Evolutionary conservation across 2,113 vertebrate genomes (phyloP), one percentile per base, ranked within the genome.

Genomic region (Nibea coibor): DNA sequence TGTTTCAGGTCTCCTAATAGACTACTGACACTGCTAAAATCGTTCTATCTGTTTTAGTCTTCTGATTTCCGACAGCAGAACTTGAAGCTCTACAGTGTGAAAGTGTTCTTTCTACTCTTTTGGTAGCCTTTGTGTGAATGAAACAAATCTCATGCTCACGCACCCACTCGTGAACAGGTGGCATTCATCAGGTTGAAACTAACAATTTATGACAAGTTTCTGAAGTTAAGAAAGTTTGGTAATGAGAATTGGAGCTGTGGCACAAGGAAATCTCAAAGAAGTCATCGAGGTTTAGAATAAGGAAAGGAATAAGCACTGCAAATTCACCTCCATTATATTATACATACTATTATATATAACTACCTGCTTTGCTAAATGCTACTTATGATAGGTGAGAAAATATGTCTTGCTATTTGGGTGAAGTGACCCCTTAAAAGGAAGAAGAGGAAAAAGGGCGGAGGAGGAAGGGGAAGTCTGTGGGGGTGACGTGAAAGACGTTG

Each of bases 391-490:
- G 50, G 43, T 59, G 20, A 57, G 12, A 43, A 61, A 56, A 63
- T 45, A 35, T 48, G 22, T 78, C 70, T 74, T 53, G 77, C 47
- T 24, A 68, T 68, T 45, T 66, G 54, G 51, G 62, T 72, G 59
- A 85, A 31, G 1, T 62, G 69, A 81, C 59, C 63, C 56, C 69
- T 78, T 51, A 48, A 22, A 63, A 35, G 20, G 64, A 89, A 54
- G 58, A 71, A 4, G 57, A 45, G 62, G 69, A 59, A 42, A 57
- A 72, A 80, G 31, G 72, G 61, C 54, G 64, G 42, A 80, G 77
- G 42, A 77, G 69, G 82, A 88, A 82, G 75, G 66, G 81, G 74
- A 81, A 85, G 73, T 88, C 35, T 77, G 75, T 35, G 31, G 65
- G 24, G 56, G 22, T 78, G 72, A 85, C 72, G 78, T 62, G 78